A percentile compares a stretch with the other conserved stretches of the same genome.
These are phyloP conservation scores for Euspilapteryx auroguttella DNA, from an alignment of 2,888 invertebrate genomes.

Conservation along the genomic window DNA sequence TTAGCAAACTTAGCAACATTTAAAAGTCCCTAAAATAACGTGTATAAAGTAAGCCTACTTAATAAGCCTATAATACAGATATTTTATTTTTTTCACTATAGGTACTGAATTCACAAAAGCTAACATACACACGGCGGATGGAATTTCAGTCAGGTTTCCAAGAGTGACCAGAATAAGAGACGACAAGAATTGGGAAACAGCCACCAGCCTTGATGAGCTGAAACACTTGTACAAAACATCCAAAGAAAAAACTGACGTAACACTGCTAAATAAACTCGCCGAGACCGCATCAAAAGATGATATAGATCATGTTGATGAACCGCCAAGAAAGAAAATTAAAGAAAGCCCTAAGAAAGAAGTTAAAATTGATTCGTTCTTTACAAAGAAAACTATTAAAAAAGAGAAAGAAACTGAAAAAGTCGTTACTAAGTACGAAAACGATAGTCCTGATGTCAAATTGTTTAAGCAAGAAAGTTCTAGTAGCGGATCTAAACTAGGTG, in stretches of 20 bases:
- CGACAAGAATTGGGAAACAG: slow-evolving; percentile 84
- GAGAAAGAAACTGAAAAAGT: too few relatives aligned
- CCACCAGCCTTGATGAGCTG: slow-evolving; percentile 78
- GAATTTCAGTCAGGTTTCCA: slow-evolving; percentile 93
- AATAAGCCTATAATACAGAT: too few relatives aligned
- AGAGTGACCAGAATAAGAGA: slow-evolving; percentile 79
- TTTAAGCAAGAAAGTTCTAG: too few relatives aligned
- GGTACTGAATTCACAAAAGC: slow-evolving; percentile 79
- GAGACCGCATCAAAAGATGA: slow-evolving; percentile 18
- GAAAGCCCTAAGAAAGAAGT: slow-evolving; percentile 13
- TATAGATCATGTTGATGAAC: slow-evolving; percentile 9
- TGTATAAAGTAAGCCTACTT: too few relatives aligned
- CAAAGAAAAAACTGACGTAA: slow-evolving; percentile 65
- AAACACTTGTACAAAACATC: slow-evolving; percentile 69
- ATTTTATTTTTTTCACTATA: slow-evolving; percentile 14
- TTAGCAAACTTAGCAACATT: too few relatives aligned
- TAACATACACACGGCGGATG: slow-evolving; percentile 86
- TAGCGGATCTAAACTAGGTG: too few relatives aligned
- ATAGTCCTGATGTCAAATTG: too few relatives aligned
- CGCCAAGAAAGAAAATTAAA: slow-evolving; percentile 25
- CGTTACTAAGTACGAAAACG: too few relatives aligned
- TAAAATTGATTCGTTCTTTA: slow-evolving; percentile 12
- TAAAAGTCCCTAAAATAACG: too few relatives aligned
- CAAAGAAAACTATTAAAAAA: slow-evolving; percentile 1
- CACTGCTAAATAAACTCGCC: slow-evolving; percentile 51